These are phyloP conservation scores for Petrophora chlorosata DNA, from an alignment of 2,888 invertebrate genomes.

Conservation along the genomic window DNA sequence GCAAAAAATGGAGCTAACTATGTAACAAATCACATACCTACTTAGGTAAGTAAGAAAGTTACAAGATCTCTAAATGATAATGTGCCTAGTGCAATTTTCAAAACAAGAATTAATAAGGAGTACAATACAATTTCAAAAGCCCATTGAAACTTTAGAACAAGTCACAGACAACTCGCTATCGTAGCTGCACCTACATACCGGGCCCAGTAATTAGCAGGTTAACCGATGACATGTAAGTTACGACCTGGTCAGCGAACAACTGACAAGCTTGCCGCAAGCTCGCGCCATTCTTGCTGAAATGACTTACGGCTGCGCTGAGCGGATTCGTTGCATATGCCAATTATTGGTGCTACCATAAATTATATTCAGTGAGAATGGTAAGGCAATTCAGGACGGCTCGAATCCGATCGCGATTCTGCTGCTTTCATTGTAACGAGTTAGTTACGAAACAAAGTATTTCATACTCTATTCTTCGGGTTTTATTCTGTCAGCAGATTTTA, in stretches of 20 bases:
- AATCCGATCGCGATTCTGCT: constrained; percentile 14
- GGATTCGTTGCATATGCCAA: constrained; percentile 54
- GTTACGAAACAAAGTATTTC: not conserved
- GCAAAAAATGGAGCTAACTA: too few relatives aligned
- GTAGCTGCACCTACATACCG: too few relatives aligned
- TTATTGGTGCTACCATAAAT: constrained; percentile 49
- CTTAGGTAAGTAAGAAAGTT: too few relatives aligned
- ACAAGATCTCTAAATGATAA: too few relatives aligned
- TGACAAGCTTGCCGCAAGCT: constrained; percentile 15
- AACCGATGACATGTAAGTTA: constrained; percentile 20
- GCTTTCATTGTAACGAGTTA: constrained; percentile 13
- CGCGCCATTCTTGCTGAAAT: constrained; percentile 43
- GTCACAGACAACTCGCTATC: too few relatives aligned
- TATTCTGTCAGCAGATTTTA: not conserved
- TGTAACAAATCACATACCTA: too few relatives aligned
- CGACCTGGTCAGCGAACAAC: constrained; percentile 30
- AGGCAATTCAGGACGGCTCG: constrained; percentile 27
- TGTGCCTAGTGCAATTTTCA: too few relatives aligned
- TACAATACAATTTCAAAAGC: too few relatives aligned
- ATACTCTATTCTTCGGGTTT: not conserved
- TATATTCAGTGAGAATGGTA: constrained; percentile 38
- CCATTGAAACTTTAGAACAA: too few relatives aligned
- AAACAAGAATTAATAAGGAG: too few relatives aligned
- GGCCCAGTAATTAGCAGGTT: constrained; percentile 1
- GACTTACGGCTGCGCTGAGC: constrained; percentile 46